A percentile compares a stretch with the other conserved stretches of the same genome.
Conservation (phyloP, 2,797 vertebrate genomes). For the Mormyrops attenuatus region DNA sequence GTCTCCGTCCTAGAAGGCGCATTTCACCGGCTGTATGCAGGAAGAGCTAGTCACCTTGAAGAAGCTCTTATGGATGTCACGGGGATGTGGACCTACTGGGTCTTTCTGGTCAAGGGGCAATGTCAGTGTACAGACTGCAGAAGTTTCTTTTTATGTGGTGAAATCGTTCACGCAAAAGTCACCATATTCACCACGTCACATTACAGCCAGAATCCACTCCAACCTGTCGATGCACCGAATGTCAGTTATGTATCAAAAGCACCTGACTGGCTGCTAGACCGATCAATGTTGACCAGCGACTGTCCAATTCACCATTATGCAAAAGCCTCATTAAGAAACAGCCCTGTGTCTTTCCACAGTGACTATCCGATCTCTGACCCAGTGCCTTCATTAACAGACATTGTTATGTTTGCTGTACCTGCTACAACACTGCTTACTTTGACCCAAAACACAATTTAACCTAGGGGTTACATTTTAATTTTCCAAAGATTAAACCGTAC, state of each 20-base stretch:
- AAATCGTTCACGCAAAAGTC: neutral
- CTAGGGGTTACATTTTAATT: neutral
- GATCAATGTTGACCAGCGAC: neutral
- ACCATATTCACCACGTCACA: neutral
- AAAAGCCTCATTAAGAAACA: neutral
- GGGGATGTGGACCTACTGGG: neutral
- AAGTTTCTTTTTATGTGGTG: neutral
- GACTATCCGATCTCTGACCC: neutral
- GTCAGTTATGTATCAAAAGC: neutral
- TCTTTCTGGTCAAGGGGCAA: conserved; percentile 17
- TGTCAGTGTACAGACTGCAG: neutral
- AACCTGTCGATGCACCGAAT: neutral
- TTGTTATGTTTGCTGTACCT: neutral
- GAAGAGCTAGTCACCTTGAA: neutral
- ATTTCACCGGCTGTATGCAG: neutral
- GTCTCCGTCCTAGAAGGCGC: neutral
- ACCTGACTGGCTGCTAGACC: neutral
- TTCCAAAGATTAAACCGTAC: neutral
- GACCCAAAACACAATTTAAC: neutral
- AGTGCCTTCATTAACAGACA: neutral
- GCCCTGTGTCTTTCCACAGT: neutral
- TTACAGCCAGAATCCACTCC: neutral
- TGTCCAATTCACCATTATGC: neutral
- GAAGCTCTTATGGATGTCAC: neutral
- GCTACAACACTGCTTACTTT: neutral